phyloP scores from a whole-genome alignment of 2,888 invertebrate species.

The Ectemnius lituratus region DNA sequence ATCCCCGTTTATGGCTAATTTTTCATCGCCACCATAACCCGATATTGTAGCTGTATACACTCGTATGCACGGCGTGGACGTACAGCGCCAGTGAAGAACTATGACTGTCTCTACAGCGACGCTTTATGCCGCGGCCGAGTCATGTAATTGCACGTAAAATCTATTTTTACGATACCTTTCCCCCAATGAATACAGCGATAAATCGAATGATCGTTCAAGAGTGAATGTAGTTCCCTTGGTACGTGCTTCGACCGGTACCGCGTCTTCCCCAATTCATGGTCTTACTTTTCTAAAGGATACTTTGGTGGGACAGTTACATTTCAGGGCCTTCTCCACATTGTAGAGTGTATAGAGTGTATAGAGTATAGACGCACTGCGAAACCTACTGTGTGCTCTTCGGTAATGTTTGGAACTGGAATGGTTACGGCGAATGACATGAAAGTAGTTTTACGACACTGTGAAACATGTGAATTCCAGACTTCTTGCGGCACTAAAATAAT shows the following conservation, averaged over 20 bases:
- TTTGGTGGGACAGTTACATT: no score
- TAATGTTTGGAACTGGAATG: no score
- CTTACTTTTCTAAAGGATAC: no score
- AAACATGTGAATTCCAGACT: no score
- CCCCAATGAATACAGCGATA: background rate
- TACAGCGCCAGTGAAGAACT: background rate
- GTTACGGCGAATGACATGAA: no score
- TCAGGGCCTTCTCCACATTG: no score
- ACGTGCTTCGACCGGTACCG: background rate
- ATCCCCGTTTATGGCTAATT: conserved; percentile 3
- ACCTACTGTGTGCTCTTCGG: no score
- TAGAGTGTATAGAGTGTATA: no score
- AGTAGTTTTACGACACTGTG: no score
- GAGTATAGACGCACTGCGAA: no score
- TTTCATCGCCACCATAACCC: conserved; percentile 5
- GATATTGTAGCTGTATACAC: background rate
- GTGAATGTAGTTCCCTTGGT: background rate
- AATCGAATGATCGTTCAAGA: background rate
- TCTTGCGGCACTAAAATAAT: no score
- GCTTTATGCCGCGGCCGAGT: background rate
- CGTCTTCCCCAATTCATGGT: no score
- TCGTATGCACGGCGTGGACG: background rate
- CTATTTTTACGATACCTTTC: background rate
- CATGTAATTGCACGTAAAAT: conserved; percentile 3
- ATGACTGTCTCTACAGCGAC: background rate